Evolutionary conservation across 64 coral and sea anemone genomes (phyloP), one percentile per base, ranked within the genome.

Genomic region (Dendrophyllia cribrosa): DNA sequence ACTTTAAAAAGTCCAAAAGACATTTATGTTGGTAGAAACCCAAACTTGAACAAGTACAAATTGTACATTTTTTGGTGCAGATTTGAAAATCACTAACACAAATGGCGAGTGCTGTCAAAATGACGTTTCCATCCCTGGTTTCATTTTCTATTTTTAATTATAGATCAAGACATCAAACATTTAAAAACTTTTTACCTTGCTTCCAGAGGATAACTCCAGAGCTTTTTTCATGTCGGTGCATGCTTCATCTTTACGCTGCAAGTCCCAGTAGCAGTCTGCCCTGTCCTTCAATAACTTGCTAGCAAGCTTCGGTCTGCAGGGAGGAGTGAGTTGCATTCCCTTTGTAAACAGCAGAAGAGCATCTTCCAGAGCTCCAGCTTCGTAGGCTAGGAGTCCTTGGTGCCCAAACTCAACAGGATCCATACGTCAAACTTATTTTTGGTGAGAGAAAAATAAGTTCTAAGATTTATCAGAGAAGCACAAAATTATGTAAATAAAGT

Each of bases 161-260:
- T 11, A 56, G 6, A 11, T 11, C 11, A 11, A 56, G 6, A 56
- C 53, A 12, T 56, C 12, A 7, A 56, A 56, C 53, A 56, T 7
- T 56, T 56, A 20, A 50, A 50, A 52, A 19, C 6, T 17, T 51
- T 43, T 48, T 67, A 63, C 80, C 60, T 67, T 84, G 19, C 51
- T 67, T 6, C 80, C 80, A 12, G 80, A 61, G 7, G 44, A 67
- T 46, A 84, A 50, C 43, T 84, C 80, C 19, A 84, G 45, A 51
- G 80, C 80, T 51, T 48, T 84, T 45, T 84, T 84, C 80, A 84
- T 68, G 46, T 84, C 80, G 19, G 10, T 47, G 45, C 80, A 84
- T 84, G 80, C 80, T 50, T 84, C 80, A 8, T 84, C 58, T 63
- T 63, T 67, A 22, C 16, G 60, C 3, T 44, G 25, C 12, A 84